Conservation (phyloP, 2,888 invertebrate genomes). For the Pseudolycoriella hygida region DNA sequence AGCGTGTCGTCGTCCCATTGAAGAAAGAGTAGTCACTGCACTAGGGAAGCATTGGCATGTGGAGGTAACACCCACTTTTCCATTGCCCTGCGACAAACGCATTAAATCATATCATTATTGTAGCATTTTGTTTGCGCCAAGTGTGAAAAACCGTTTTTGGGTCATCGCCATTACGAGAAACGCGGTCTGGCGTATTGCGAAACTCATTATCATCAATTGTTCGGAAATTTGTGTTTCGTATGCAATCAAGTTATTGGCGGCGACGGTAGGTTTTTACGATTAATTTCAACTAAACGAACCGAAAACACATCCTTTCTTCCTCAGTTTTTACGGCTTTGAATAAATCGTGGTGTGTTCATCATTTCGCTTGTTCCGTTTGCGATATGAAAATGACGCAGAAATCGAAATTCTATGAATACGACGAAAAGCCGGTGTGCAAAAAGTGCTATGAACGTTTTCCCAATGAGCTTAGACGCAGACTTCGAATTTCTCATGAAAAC, state of each 20-base stretch:
- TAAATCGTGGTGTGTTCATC: slow-evolving; percentile 98
- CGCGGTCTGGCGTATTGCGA: slow-evolving; percentile 98
- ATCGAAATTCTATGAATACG: slow-evolving; percentile 98
- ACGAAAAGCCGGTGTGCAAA: slow-evolving; percentile 95
- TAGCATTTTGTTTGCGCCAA: slow-evolving; percentile 99
- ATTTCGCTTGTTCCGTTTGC: slow-evolving; percentile 95
- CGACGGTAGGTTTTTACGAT: slow-evolving; percentile 71
- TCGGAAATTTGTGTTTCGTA: slow-evolving; percentile 95
- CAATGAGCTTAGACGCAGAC: slow-evolving; percentile 74
- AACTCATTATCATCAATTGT: slow-evolving; percentile 96
- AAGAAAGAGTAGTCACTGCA: slow-evolving; percentile 96
- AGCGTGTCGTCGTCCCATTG: slow-evolving; percentile 95
- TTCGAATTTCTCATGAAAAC: slow-evolving; percentile 76
- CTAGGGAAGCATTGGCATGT: slow-evolving; percentile 98
- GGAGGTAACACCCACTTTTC: too few species aligned
- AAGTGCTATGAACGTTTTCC: slow-evolving; percentile 97
- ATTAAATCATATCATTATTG: slow-evolving; percentile 17
- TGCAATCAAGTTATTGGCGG: slow-evolving; percentile 97
- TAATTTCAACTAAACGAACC: neutral
- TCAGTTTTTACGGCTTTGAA: slow-evolving; percentile 94
- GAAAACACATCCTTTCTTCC: slow-evolving; percentile 9
- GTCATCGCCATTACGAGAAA: slow-evolving; percentile 96
- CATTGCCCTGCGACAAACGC: too few species aligned
- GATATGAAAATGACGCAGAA: slow-evolving; percentile 92
- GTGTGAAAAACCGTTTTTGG: slow-evolving; percentile 98